Evolutionary conservation across 2,113 vertebrate species (phyloP).

Genomic region (Chamaea fasciata): DNA sequence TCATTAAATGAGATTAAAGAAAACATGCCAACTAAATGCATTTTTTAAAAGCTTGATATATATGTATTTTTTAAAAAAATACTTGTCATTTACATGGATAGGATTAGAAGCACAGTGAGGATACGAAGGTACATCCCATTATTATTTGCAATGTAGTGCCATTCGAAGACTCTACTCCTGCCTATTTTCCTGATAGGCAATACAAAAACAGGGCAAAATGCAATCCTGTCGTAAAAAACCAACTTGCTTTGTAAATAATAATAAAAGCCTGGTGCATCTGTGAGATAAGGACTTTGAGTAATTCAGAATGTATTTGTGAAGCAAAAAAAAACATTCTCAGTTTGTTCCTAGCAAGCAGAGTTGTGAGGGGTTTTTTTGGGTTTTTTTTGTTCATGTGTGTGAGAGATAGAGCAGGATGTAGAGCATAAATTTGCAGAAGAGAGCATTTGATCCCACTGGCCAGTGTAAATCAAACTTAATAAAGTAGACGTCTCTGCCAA

Average conservation of each 20-base stretch:
- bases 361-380: neutral
- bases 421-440: neutral
- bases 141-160: neutral
- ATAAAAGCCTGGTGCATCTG: neutral
- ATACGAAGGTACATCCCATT: neutral
- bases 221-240: neutral
- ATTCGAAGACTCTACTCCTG: neutral
- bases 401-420: neutral
- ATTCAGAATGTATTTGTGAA: neutral
- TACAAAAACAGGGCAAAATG: neutral
- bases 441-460: neutral
- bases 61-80: rapidly evolving
- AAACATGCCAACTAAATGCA: neutral
- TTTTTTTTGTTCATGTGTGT: neutral
- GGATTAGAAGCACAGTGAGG: neutral
- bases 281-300: neutral
- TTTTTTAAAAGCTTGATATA: neutral
- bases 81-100: neutral
- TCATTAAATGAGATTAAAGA: neutral
- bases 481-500: neutral
- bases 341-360: neutral
- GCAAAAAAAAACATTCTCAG: neutral
- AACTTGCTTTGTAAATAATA: neutral
- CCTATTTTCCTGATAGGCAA: neutral
- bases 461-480: neutral